Base-by-base conservation (phyloP, 2,797 vertebrate genomes). In the Onychomys leucogaster region DNA sequence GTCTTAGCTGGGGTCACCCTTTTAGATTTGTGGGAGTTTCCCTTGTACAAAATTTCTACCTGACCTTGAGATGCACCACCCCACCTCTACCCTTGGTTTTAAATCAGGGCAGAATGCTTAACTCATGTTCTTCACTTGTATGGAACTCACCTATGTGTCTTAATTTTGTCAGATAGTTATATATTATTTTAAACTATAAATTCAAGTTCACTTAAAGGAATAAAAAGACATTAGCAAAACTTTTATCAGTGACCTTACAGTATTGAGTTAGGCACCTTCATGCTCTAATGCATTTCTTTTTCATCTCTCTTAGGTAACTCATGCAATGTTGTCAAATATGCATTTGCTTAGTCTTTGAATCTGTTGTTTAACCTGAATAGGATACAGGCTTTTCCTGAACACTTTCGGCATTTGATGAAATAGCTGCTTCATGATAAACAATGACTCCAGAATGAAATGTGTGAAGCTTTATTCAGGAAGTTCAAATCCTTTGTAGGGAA, bases 351-450 rank as follows among this genome's bases (percentile, higher is more conserved):
- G 73, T 46, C 25, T 92, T 94, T 67, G 75, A 91, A 63, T 29
- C 57, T 6, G 13, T 65, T n/a, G 67, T 95, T 94, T 46, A 57
- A 61, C 63, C 32, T 10, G 34, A 90, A 34, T 23, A 17, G 11
- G 43, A 61, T 86, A 59, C 10, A 57, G 17, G 17, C 14, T 94
- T 86, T 94, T 98, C 57, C 85, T 55, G 67, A 95, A 49, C 14
- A 43, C 17, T 80, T 75, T 19, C 17, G 7, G 7, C 19, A 21
- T 82, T 91, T 67, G 80, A 34, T 77, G 76, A 57, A 76, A 32
- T 76, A 61, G 0, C 87, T 95, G 6, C 93, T 67, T 94, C 17
- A 5, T 2, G 29, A 71, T 2, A 49, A 92, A 75, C 46, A 41
- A 5, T 73, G 59, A 55, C 41, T 80, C 41, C 55, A 87, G 94